Base-by-base conservation (phyloP, 1,140 invertebrate species). In the Drosophila kohkoa region DNA sequence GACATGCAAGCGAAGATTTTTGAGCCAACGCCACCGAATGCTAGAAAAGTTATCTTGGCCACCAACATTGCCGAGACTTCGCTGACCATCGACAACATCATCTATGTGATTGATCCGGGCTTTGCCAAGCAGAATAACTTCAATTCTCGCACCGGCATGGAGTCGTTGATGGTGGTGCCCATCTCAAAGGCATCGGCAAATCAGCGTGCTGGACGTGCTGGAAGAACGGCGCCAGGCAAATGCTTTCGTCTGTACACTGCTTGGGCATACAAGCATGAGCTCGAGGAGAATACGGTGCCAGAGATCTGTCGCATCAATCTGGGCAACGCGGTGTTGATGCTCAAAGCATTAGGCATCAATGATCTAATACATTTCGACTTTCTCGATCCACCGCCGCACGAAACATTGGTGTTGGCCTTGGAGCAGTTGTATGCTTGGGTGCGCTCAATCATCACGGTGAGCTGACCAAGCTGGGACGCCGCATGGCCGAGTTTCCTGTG, bases 61-160 rank as follows among this genome's bases (percentile, higher is more conserved):
- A 99, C 99, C 28, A 99, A 99, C 92, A 99, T 99, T 91, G 99
- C 99, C 1, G 99, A 99, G 94, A 99, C 99, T 15, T 99, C 98
- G 3, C 93, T 99, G 7, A 99, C 99, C 1, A 99, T 99, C 77
- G 99, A 99, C 92, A 99, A 99, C 82, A 99, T 99, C 75, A 97
- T 98, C 58, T 99, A 99, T 94, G 99, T 99, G 0, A 99, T 99
- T 81, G 99, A 99, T 94, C 98, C 98, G 15, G 99, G 99, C 1
- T 99, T 99, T 94, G 98, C 98, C 48, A 99, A 99, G 93, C 98
- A 99, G 93, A 99, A 99, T 92, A 99, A 98, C 93, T 99, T 99
- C 91, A 99, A 99, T 94, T 98, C 99, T 0, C 94, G 97, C 73
- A 99, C 98, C 15, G 98, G 99, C n/a, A 99, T 99, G 97, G 99